Percentiles rank a stretch among this genome's conserved stretches.
Conservation (phyloP, 2,113 vertebrate genomes). For the Zosterops borbonicus region DNA sequence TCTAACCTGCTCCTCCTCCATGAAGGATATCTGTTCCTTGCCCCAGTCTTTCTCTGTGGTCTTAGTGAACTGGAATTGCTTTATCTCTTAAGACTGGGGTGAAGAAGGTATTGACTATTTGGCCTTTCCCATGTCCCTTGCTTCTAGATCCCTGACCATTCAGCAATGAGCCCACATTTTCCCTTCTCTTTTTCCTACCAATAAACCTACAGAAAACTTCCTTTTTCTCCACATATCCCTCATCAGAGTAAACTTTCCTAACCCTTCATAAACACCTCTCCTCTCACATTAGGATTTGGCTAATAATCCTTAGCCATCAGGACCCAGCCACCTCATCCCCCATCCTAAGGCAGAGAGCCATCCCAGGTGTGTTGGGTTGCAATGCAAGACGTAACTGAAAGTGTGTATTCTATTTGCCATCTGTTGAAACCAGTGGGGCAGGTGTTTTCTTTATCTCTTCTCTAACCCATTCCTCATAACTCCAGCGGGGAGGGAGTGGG, state of each 20-base stretch:
- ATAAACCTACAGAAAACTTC: not conserved
- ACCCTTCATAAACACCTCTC: not conserved
- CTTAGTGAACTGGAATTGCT: not conserved
- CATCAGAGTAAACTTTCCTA: not conserved
- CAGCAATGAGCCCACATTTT: not conserved
- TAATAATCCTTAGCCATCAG: not conserved
- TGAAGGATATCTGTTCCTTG: not conserved
- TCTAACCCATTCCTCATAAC: not conserved
- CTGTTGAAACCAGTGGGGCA: not conserved
- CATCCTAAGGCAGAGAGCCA: not conserved
- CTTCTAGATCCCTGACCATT: not conserved
- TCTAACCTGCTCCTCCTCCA: not conserved
- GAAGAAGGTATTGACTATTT: not conserved
- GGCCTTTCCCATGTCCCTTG: not conserved
- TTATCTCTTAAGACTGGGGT: not conserved
- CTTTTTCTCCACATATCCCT: not conserved
- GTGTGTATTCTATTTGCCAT: not conserved
- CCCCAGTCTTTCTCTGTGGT: not conserved
- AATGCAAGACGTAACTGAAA: not conserved
- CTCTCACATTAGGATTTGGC: not conserved
- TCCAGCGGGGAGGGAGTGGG: too few species aligned
- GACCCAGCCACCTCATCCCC: not conserved
- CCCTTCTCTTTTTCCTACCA: not conserved
- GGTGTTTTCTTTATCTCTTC: not conserved
- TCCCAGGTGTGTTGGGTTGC: not conserved